Conservation (phyloP, 2,888 invertebrate genomes). For the Thera britannica region DNA sequence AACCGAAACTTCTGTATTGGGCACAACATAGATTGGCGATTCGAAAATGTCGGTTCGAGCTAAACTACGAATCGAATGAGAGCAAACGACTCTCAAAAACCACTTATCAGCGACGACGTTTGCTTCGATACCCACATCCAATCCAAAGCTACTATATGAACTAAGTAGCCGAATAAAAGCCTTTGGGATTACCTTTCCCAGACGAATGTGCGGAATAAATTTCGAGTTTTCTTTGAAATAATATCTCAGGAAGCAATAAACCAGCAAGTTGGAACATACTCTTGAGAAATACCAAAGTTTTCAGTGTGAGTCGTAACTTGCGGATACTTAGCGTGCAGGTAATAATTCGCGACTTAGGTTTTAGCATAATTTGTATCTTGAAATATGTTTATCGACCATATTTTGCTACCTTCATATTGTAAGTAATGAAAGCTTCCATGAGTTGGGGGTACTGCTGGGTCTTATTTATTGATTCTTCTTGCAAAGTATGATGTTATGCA, state of each 20-base stretch:
- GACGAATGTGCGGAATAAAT: constrained; percentile 76
- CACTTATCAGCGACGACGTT: constrained; percentile 33
- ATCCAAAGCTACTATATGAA: constrained; percentile 63
- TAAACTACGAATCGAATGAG: constrained; percentile 14
- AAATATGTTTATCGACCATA: constrained; percentile 38
- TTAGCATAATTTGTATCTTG: constrained; percentile 47
- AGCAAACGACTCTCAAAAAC: constrained; percentile 21
- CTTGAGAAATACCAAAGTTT: constrained; percentile 77
- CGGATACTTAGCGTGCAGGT: constrained; percentile 60
- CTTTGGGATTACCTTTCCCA: constrained; percentile 73
- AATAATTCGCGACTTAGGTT: constrained; percentile 60
- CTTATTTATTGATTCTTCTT: constrained; percentile 14
- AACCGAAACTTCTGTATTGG: not conserved
- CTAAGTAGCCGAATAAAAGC: constrained; percentile 76
- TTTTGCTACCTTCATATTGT: constrained; percentile 23
- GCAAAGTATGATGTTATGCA: not conserved
- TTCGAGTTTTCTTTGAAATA: constrained; percentile 80
- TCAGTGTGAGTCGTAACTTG: constrained; percentile 66
- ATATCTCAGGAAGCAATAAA: constrained; percentile 81
- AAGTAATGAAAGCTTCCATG: constrained; percentile 18
- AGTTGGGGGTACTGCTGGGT: not conserved
- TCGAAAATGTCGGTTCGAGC: constrained; percentile 3
- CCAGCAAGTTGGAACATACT: constrained; percentile 79
- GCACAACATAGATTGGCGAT: not conserved
- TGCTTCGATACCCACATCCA: constrained; percentile 53